A percentile compares a stretch with the other conserved stretches of the same genome.
Evolutionary conservation across 1,140 invertebrate genomes (phyloP).

Genomic region (Microplitis mediator): DNA sequence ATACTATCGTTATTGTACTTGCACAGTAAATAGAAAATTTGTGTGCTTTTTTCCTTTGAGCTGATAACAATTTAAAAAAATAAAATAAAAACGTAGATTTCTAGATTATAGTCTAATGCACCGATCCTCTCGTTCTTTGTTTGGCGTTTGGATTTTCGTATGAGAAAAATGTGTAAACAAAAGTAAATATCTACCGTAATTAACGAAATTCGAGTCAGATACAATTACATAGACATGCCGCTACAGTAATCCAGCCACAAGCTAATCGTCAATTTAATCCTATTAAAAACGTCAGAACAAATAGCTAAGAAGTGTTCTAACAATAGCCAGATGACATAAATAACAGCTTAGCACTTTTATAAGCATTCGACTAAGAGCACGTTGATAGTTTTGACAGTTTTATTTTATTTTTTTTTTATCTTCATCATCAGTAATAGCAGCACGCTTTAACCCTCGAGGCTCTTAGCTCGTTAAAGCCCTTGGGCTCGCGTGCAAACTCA

Average conservation of each 20-base stretch:
- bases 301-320: slow-evolving; percentile 26
- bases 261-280: neutral
- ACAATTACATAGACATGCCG: too few species aligned
- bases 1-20: too few species aligned
- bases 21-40: too few species aligned
- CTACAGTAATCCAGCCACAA: neutral
- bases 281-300: neutral
- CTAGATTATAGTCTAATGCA: too few species aligned
- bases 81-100: too few species aligned
- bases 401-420: neutral
- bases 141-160: too few species aligned
- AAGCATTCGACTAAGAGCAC: slow-evolving; percentile 44
- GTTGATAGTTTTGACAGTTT: slow-evolving; percentile 5
- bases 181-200: too few species aligned
- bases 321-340: slow-evolving; percentile 50
- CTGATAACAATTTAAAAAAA: too few species aligned
- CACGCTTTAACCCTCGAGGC: neutral
- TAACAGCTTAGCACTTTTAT: slow-evolving; percentile 51
- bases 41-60: too few species aligned
- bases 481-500: slow-evolving; percentile 3
- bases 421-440: neutral
- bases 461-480: neutral
- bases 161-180: too few species aligned
- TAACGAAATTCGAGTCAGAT: too few species aligned
- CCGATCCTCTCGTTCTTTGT: too few species aligned